These are phyloP conservation scores for Diacarnus erythraeanus DNA, from an alignment of 37 sponge, comb jelly and placozoan genomes.

Conservation along the genomic window DNA sequence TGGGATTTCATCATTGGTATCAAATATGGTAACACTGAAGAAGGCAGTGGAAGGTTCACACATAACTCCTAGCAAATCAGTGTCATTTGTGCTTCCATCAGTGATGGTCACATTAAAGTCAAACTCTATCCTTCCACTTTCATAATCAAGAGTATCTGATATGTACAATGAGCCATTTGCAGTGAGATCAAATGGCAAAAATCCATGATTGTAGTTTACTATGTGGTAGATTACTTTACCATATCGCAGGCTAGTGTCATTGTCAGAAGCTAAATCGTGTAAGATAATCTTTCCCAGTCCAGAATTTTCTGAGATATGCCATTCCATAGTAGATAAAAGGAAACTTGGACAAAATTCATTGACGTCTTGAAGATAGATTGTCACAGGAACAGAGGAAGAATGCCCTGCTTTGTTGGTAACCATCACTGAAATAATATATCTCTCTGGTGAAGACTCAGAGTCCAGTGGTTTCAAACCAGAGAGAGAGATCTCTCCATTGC, in stretches of 20 bases:
- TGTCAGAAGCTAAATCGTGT: slow-evolving; percentile 34
- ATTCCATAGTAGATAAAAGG: not conserved
- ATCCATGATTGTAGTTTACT: not conserved
- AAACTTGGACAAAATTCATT: slow-evolving; percentile 74
- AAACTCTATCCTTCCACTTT: slow-evolving; percentile 20
- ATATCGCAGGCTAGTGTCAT: slow-evolving; percentile 31
- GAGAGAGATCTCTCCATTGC: slow-evolving; percentile 15
- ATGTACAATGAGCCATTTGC: slow-evolving; percentile 34
- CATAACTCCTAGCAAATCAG: slow-evolving; percentile 1
- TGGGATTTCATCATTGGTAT: slow-evolving; percentile 58
- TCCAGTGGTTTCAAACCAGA: slow-evolving; percentile 22
- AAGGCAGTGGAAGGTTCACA: not conserved
- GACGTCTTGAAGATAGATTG: slow-evolving; percentile 46
- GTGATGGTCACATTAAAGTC: slow-evolving; percentile 38
- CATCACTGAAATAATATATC: slow-evolving; percentile 34
- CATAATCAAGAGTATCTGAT: slow-evolving; percentile 41
- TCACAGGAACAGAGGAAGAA: slow-evolving; percentile 33
- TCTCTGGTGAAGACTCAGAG: slow-evolving; percentile 38
- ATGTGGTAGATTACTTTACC: slow-evolving; percentile 19
- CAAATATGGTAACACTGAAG: slow-evolving; percentile 21
- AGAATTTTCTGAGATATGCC: slow-evolving; percentile 33
- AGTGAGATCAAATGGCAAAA: slow-evolving; percentile 18
- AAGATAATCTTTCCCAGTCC: slow-evolving; percentile 3
- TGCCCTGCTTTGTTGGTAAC: slow-evolving; percentile 43
- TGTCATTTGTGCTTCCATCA: slow-evolving; percentile 27